Percentiles rank a stretch among this genome's conserved stretches.
Evolutionary conservation across 2,888 invertebrate species (phyloP).

Genomic region (Pherbina coryleti): DNA sequence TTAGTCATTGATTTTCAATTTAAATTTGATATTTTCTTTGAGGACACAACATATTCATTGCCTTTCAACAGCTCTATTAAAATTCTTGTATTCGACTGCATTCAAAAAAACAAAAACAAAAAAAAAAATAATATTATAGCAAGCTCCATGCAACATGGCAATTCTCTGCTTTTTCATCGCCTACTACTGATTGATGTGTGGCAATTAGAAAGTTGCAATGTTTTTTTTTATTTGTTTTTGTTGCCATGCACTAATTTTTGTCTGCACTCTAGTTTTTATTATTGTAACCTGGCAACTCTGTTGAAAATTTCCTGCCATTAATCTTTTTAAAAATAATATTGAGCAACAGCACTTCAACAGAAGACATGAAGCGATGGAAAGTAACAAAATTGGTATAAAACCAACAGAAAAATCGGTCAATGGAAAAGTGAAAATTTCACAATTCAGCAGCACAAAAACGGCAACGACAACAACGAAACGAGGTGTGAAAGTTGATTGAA

Average conservation of each 20-base stretch:
- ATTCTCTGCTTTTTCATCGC: background rate
- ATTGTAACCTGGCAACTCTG: slow-evolving; percentile 16
- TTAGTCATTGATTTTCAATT: too few species aligned
- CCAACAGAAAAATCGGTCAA: slow-evolving; percentile 14
- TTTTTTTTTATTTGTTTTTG: background rate
- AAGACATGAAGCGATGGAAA: background rate
- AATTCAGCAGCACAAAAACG: background rate
- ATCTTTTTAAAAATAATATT: slow-evolving; percentile 13
- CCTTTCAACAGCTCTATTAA: too few species aligned
- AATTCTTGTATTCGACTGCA: too few species aligned
- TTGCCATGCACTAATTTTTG: background rate
- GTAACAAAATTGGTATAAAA: slow-evolving; percentile 18
- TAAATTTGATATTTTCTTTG: too few species aligned
- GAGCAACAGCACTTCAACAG: background rate
- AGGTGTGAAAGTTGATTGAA: background rate
- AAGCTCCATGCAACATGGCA: background rate
- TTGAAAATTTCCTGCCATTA: slow-evolving; percentile 27
- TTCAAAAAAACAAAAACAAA: too few species aligned
- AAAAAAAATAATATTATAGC: too few species aligned
- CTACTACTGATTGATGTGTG: slow-evolving; percentile 6
- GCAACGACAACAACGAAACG: background rate
- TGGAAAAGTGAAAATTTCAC: slow-evolving; percentile 19
- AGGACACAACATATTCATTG: too few species aligned
- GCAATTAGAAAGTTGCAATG: slow-evolving; percentile 19
- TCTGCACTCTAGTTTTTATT: background rate